phyloP scores from a whole-genome alignment of 2,888 invertebrate species.

The Listrodromus nycthemerus region DNA sequence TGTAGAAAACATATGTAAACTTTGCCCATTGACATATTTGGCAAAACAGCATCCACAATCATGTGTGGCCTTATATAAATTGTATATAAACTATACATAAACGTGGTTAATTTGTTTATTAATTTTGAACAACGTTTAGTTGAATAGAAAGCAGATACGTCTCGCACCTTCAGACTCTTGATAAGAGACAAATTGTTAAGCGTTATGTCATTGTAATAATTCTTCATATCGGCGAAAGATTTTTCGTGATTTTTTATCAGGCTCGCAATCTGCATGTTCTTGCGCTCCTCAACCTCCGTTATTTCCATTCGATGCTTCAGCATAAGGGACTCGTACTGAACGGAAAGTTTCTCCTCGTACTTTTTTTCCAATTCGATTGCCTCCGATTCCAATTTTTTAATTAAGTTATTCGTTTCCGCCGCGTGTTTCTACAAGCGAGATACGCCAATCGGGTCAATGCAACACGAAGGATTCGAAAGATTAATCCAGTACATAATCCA shows the following conservation, averaged over 20 bases:
- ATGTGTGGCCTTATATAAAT: not conserved
- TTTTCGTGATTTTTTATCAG: slow-evolving; percentile 93
- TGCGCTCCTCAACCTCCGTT: slow-evolving; percentile 95
- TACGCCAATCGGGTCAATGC: not conserved
- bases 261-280: slow-evolving; percentile 93
- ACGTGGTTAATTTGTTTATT: not conserved
- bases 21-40: not conserved
- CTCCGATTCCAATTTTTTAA: slow-evolving; percentile 88
- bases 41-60: not conserved
- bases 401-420: slow-evolving; percentile 86
- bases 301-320: slow-evolving; percentile 93
- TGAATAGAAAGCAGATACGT: not conserved
- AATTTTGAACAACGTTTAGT: not conserved
- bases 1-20: not conserved
- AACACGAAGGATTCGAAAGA: not conserved
- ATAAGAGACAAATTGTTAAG: slow-evolving; percentile 96
- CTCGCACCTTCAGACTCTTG: slow-evolving; percentile 91
- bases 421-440: slow-evolving; percentile 79
- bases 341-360: slow-evolving; percentile 91
- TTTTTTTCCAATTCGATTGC: slow-evolving; percentile 89
- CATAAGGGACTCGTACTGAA: slow-evolving; percentile 89
- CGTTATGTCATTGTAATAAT: slow-evolving; percentile 97
- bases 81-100: not conserved
- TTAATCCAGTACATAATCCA: not conserved
- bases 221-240: slow-evolving; percentile 95